Conservation (phyloP, 37 sponge, comb jelly and placozoan genomes). For the Sycon ciliatum region DNA sequence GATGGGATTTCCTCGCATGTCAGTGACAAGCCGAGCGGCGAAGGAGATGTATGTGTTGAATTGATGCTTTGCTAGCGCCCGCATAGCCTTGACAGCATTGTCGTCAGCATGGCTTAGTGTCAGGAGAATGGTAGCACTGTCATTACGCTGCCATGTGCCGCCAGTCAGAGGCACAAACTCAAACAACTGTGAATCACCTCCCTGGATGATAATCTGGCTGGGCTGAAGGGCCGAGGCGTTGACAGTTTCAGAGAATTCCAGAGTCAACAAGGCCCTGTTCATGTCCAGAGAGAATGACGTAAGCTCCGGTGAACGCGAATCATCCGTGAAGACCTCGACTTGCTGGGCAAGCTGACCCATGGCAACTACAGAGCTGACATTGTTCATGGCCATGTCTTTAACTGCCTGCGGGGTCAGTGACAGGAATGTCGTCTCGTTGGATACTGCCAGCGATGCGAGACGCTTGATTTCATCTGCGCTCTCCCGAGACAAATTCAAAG, state of each 20-base stretch:
- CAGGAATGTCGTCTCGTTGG: not conserved
- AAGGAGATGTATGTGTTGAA: slow-evolving; percentile 56
- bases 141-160: slow-evolving; percentile 18
- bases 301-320: slow-evolving; percentile 46
- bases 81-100: slow-evolving; percentile 52
- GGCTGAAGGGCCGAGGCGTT: not conserved
- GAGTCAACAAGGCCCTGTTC: slow-evolving; percentile 38
- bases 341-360: too few species aligned
- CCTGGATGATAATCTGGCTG: not conserved
- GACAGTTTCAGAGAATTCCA: slow-evolving; percentile 73
- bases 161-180: slow-evolving; percentile 35
- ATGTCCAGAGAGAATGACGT: slow-evolving; percentile 51
- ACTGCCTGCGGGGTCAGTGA: not conserved
- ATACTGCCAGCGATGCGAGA: slow-evolving; percentile 11
- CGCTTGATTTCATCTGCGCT: slow-evolving; percentile 55
- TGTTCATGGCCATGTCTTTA: slow-evolving; percentile 43
- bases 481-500: slow-evolving; percentile 27
- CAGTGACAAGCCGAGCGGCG: slow-evolving; percentile 36
- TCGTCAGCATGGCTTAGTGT: slow-evolving; percentile 32
- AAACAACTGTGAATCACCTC: not conserved
- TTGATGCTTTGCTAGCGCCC: slow-evolving; percentile 39
- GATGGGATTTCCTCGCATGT: slow-evolving; percentile 70
- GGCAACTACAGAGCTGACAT: too few species aligned
- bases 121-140: slow-evolving; percentile 33
- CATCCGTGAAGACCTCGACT: slow-evolving; percentile 53